Evolutionary conservation across 2,113 vertebrate genomes (phyloP), one percentile per base, ranked within the genome.

Genomic region (Pungitius pungitius): DNA sequence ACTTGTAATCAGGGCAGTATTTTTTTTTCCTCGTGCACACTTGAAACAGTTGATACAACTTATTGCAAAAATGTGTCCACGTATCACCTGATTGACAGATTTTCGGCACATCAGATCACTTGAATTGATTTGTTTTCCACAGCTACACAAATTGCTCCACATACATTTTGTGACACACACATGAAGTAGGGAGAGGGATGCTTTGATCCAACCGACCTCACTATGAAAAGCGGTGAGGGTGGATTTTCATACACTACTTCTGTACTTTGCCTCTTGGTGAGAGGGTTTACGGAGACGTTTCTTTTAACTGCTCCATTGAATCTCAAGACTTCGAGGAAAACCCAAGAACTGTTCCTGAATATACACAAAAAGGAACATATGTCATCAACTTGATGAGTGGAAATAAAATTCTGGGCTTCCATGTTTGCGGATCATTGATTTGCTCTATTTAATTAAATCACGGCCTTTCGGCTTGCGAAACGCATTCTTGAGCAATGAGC

Each of bases 231-330:
- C 30, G 42, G 30, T 14, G n/a, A 3, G 4, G 54, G 6, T 4
- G 0, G 42, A 69, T 82, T 84, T 56, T 83, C 77, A 81, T 83
- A 67, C 64, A 55, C 24, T 49, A 52, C 77, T 35, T 27, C 54
- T 60, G 56, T 76, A 56, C 24, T 61, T 63, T 15, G 24, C 35
- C 8, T 37, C 26, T 54, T 10, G 54, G 10, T 4, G 10, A 37
- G n/a, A 30, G 37, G 37, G 37, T 77, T 69, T 66, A 77, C 27
- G 26, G 30, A 58, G 52, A 66, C 62, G 51, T 40, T 35, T 66
- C 20, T 66, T 81, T 59, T 4, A 72, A 54, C 26, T 26, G 49
- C 71, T 70, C n/a, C 39, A 51, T 81, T 6, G 77, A 55, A 83
- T 78, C 40, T 77, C 37, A 5, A 49, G 42, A 57, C n/a, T 64